Evolutionary conservation across 2,888 invertebrate species (phyloP), one percentile per base, ranked within the genome.

Genomic region (Drosophila eohydei): DNA sequence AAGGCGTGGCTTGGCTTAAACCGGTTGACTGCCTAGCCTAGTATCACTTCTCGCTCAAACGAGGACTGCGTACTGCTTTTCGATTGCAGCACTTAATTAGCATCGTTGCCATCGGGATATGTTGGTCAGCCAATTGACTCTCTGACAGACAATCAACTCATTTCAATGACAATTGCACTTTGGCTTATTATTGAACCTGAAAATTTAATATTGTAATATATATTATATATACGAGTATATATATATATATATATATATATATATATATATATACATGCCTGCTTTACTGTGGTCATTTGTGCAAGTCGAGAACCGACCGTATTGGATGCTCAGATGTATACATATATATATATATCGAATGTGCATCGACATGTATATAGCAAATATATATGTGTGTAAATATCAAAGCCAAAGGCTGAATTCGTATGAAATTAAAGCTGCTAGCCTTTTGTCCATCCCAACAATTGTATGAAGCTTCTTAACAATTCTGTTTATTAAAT

Each of bases 111-210:
- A 69, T 30, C 43, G 61, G 71, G 77, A 34, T 46, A 66, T 62
- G 59, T 71, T 69, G 84, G 68, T 56, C 71, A 74, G 16, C 61
- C 46, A 56, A 64, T 56, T 58, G 52, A 56, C 52, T 60, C 48
- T 57, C 59, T 66, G 64, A 65, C 78, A 67, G 78, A 68, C 84
- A 76, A 83, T 70, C 44, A 71, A 41, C 72, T 64, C 68, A 59
- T 56, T 63, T 72, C 65, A 69, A 64, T 76, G 83, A 80, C 83
- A 83, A 88, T 85, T 80, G 83, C 73, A 67, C 89, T 72, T 77
- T 55, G 55, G 68, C 70, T 71, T 77, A 83, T 85, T 82, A 85
- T 71, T 57, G 67, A 73, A 55, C 63, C 69, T 34, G 88, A 54
- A 76, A 86, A 73, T 73, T n/a, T 51, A 83, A 78, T 71, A 73